These are phyloP conservation scores for Rhinoderma darwinii DNA, from an alignment of 2,113 vertebrate genomes.

Conservation along the genomic window DNA sequence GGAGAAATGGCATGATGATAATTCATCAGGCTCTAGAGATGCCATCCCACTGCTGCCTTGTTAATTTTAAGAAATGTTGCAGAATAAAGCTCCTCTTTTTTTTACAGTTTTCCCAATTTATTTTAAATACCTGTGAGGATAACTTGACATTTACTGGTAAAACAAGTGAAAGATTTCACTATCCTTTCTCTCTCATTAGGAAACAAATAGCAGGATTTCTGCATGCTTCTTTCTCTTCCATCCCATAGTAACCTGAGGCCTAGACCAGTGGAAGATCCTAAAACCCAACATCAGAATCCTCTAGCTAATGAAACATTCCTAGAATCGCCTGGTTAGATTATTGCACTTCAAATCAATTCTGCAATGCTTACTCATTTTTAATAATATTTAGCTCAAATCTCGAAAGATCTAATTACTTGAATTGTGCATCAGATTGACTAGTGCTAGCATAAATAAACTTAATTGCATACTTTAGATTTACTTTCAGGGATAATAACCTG, in stretches of 20 bases:
- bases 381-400: constrained; percentile 8
- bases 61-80: constrained; percentile 38
- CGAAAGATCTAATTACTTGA: constrained; percentile 37
- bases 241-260: constrained; percentile 32
- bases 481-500: background rate
- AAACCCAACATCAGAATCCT: background rate
- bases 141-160: constrained; percentile 48
- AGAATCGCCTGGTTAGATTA: background rate
- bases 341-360: background rate
- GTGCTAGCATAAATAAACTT: constrained; percentile 3
- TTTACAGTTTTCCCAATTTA: constrained; percentile 45
- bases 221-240: background rate
- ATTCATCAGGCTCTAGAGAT: constrained; percentile 15
- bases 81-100: constrained; percentile 28
- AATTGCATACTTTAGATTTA: background rate
- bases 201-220: constrained; percentile 10
- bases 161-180: constrained; percentile 28
- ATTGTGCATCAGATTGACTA: constrained; percentile 9
- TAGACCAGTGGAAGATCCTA: constrained; percentile 34
- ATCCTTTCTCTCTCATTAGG: constrained; percentile 38
- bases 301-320: constrained; percentile 5
- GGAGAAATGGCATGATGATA: background rate
- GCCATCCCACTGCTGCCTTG: background rate
- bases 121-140: constrained; percentile 51
- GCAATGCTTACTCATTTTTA: background rate